Base-by-base conservation (phyloP, 2,113 vertebrate genomes). In the Vireo altiloquus region DNA sequence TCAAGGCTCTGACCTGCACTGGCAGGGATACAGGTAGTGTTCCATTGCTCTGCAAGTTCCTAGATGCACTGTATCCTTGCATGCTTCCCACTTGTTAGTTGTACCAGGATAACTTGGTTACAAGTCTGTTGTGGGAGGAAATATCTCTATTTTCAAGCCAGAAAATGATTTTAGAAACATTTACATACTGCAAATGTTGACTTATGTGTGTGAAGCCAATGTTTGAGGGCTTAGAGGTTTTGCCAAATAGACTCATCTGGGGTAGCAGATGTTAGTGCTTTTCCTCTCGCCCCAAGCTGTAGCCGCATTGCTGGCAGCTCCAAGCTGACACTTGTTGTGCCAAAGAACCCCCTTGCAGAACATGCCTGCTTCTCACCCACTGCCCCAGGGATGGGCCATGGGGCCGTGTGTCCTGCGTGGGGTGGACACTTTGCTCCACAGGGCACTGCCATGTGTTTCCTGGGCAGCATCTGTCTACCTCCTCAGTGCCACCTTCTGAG, bases 231-330 rank as follows among this genome's bases (percentile, higher is more conserved):
- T 65, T 46, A 22, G 56, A 53, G 42, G 12, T 47, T 86, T 91
- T 93, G 90, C 90, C 92, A 95, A 15, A 59, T 88, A 94, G 95
- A 92, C 91, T 95, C 28, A 8, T 70, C 33, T 65, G 35, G 69
- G 42, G 22, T 37, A 84, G 80, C 94, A 96, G 94, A 81, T 92
- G 95, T 93, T 92, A 66, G 70, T 92, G 70, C 49, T 95, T 92
- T 80, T 89, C 77, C 25, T 78, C 76, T 92, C 3, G 0, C 60
- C 60, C 22, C 49, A 71, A 40, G 82, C 87, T 79, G 19, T 57
- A 77, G 85, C 70, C 57, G 53, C 0, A 1, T 20, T 79, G 49
- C 70, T 88, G 77, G 59, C 5, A 1, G 68, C 68, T 91, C 63
- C 28, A 46, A 78, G 64, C 54, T 63, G 71, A 25, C n/a, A 23